Evolutionary conservation across 2,797 vertebrate species (phyloP).

Genomic region (Parotocinclus haroldoi): DNA sequence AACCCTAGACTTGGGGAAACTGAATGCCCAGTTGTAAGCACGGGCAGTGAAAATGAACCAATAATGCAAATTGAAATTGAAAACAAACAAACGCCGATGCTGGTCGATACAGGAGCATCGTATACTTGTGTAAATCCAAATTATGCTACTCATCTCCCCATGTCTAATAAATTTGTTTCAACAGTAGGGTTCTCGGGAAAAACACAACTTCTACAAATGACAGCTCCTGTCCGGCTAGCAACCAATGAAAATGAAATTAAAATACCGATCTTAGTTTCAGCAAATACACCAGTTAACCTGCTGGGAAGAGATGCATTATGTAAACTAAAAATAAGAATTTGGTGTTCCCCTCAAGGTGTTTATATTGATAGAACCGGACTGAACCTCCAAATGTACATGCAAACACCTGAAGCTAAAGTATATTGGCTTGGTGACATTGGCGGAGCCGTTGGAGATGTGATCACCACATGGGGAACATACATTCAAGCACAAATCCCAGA

Average conservation of each 20-base stretch:
- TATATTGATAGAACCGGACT: too few species aligned
- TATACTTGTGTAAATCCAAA: not conserved
- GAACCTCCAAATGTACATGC: too few species aligned
- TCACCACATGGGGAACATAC: too few species aligned
- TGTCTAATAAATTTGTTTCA: not conserved
- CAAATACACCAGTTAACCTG: not conserved
- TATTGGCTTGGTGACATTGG: too few species aligned
- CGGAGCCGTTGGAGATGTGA: too few species aligned
- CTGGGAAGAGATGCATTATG: slow-evolving; percentile 6
- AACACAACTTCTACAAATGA: not conserved
- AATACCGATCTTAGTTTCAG: not conserved
- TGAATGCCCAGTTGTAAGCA: not conserved
- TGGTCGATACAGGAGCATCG: not conserved
- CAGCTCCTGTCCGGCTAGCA: not conserved
- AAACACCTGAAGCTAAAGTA: too few species aligned
- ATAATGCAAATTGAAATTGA: not conserved
- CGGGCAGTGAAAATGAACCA: not conserved
- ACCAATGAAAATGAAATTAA: not conserved
- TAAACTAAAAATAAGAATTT: not conserved
- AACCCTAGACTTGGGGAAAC: too few species aligned
- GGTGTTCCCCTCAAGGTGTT: not conserved
- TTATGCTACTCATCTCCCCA: not conserved
- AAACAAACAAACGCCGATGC: not conserved
- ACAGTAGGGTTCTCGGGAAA: not conserved
- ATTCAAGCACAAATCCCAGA: too few species aligned